Base-by-base conservation (phyloP, 1,140 invertebrate genomes). In the Schlechtendalia chinensis region DNA sequence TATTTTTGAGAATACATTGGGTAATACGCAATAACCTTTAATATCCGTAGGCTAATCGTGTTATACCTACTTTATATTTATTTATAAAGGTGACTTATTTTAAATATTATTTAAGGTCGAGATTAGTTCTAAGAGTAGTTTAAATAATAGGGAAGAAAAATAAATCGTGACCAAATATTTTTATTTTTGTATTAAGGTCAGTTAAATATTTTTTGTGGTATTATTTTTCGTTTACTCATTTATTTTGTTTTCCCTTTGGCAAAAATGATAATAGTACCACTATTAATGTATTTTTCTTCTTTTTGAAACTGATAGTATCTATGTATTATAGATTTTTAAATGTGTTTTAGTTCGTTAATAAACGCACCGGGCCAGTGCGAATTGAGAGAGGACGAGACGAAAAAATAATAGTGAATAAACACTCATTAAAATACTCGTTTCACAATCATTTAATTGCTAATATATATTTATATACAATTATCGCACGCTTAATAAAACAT, bases 21-120 rank as follows among this genome's bases (percentile, higher is more conserved):
- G 1, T 0, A 1, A 17, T 32, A n/a, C 27, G 59, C 10, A 27
- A 63, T 19, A 63, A 19, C 11, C 5, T 50, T 50, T 50, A 11
- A 45, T 45, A 45, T n/a, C 8, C 32, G 47, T 50, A 12, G 14
- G 47, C 47, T 0, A n/a, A 5, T 22, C 32, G 11, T 22, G 32
- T 14, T n/a, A 14, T 45, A 67, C n/a, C 11, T 45, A 67, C 22
- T 4, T 22, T 67, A 11, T 39, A 65, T 22, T 22, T 29, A 67
- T 67, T 39, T 67, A 45, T 39, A 67, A 67, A 67, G 12, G 63
- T 65, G 32, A 65, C 32, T 65, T 39, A 65, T 65, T n/a, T 22
- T 11, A 47, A 67, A 47, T 17, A 50, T 24, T 69, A 1, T 27
- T 16, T 47, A 50, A 50, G 45, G 45, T 69, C 22, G 5, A 69